A percentile compares a stretch with the other conserved stretches of the same genome.
These are phyloP conservation scores for Helogale parvula DNA, from an alignment of 2,113 vertebrate species.

Conservation along the genomic window DNA sequence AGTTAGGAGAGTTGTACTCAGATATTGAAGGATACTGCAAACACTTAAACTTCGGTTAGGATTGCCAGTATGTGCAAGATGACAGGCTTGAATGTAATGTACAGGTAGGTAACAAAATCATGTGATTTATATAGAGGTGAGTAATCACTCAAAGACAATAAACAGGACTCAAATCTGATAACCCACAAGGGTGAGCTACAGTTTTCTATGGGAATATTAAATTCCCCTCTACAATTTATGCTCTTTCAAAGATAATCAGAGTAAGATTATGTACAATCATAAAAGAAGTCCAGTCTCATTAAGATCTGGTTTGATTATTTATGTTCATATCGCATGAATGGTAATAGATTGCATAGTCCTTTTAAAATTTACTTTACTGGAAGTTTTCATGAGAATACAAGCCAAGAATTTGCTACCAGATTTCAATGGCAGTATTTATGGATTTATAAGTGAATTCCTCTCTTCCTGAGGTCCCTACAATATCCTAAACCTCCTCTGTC, in stretches of 20 bases:
- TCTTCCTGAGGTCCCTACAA: neutral
- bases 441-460: neutral
- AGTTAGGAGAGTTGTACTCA: neutral
- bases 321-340: neutral
- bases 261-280: neutral
- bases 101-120: neutral
- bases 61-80: neutral
- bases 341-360: neutral
- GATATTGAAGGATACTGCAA: neutral
- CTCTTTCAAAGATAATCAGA: neutral
- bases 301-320: constrained; percentile 20
- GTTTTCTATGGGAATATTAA: neutral
- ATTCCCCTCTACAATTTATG: neutral
- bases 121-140: neutral
- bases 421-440: neutral
- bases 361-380: neutral
- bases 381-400: neutral
- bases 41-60: neutral
- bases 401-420: neutral
- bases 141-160: neutral
- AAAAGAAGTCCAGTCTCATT: neutral
- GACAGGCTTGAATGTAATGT: neutral
- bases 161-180: neutral
- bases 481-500: neutral
- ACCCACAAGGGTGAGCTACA: neutral